Percentiles rank a stretch among this genome's conserved stretches.
Evolutionary conservation across 2,797 vertebrate species (phyloP).

Genomic region (Ceyx erithaca): DNA sequence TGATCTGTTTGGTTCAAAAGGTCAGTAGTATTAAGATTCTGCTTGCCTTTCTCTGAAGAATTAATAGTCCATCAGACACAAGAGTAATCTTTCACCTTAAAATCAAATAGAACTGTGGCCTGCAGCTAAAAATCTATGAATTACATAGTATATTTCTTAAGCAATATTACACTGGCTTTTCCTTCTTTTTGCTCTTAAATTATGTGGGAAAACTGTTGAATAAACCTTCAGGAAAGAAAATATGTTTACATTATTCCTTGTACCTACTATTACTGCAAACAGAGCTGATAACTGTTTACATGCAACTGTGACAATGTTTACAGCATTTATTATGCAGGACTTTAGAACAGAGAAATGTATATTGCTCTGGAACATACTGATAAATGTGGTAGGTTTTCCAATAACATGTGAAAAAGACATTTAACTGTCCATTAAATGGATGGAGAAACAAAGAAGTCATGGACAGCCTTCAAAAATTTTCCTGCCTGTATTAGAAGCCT

Average conservation of each 20-base stretch:
- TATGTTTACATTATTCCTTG: accelerated
- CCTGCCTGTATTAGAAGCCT: background rate
- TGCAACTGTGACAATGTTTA: background rate
- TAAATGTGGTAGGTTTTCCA: background rate
- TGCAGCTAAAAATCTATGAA: background rate
- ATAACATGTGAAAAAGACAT: background rate
- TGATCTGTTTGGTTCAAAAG: background rate
- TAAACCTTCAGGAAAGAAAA: background rate
- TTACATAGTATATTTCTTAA: background rate
- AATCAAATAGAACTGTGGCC: background rate
- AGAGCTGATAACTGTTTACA: background rate
- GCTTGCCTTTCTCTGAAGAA: background rate
- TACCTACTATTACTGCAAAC: accelerated
- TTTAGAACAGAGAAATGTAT: background rate
- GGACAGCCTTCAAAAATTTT: background rate
- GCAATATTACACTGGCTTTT: background rate
- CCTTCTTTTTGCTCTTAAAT: background rate
- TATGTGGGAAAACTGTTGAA: background rate
- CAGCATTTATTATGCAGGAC: background rate
- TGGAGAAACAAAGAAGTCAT: background rate
- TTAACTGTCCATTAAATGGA: background rate
- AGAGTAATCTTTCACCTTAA: background rate
- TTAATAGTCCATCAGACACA: background rate
- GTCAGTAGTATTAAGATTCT: background rate
- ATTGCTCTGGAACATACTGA: background rate